Evolutionary conservation across 2,888 invertebrate genomes (phyloP).

Genomic region (Plebejus argus): DNA sequence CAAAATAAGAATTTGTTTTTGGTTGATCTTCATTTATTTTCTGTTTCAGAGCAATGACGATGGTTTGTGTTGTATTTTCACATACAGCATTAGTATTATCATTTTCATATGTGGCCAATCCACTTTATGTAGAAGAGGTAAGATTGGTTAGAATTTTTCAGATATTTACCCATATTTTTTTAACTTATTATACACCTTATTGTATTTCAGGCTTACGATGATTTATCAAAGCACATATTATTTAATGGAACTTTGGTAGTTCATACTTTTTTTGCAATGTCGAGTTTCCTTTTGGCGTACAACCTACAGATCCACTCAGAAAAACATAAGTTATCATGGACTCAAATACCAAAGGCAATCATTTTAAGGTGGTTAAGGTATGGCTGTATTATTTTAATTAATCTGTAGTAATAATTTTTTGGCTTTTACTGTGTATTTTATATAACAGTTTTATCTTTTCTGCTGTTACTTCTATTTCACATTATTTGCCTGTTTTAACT

Average conservation of each 20-base stretch:
- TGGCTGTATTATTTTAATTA: background rate
- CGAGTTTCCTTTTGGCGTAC: constrained; percentile 66
- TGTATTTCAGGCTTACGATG: constrained; percentile 61
- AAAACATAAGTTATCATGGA: constrained; percentile 52
- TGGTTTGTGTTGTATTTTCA: constrained; percentile 70
- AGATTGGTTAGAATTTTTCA: constrained; percentile 27
- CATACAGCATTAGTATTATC: constrained; percentile 62
- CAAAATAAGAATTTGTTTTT: background rate
- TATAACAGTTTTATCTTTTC: background rate
- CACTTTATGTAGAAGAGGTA: constrained; percentile 67
- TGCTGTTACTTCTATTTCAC: background rate
- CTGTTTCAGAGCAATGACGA: constrained; percentile 65
- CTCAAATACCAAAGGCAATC: constrained; percentile 60
- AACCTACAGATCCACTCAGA: constrained; percentile 62
- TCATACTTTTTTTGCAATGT: constrained; percentile 70
- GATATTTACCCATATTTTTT: background rate
- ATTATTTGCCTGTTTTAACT: background rate
- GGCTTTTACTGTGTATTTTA: background rate
- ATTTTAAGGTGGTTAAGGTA: constrained; percentile 69
- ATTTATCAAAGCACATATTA: constrained; percentile 62
- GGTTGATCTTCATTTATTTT: background rate
- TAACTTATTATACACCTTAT: background rate
- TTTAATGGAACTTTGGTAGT: constrained; percentile 67
- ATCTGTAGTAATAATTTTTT: background rate
- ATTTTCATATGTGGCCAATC: constrained; percentile 58